These are phyloP conservation scores for Plebejus anna DNA, from an alignment of 2,888 invertebrate genomes.

Conservation along the genomic window DNA sequence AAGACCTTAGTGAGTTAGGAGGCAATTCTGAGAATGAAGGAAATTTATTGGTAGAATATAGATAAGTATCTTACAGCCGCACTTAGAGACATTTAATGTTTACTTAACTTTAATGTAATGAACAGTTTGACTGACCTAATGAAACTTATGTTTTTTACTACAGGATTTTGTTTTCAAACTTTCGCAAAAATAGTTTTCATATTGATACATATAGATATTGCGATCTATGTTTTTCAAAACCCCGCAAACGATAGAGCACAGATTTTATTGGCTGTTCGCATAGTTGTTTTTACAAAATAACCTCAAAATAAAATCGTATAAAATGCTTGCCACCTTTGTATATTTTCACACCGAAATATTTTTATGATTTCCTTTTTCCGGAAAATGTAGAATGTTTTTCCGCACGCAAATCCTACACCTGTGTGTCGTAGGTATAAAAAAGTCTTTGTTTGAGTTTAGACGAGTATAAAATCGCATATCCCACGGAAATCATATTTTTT, in stretches of 20 bases:
- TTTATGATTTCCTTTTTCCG: slow-evolving; percentile 4
- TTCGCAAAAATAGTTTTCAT: not conserved
- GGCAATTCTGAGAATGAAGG: not conserved
- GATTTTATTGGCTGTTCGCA: not conserved
- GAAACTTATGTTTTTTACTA: too few relatives aligned
- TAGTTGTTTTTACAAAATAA: not conserved
- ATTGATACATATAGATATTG: not conserved
- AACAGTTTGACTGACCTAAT: too few relatives aligned
- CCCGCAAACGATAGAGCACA: not conserved
- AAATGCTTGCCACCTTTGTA: not conserved
- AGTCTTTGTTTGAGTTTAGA: not conserved
- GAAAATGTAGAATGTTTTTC: not conserved
- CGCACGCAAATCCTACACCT: not conserved
- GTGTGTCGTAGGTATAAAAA: not conserved
- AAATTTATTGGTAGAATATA: too few relatives aligned
- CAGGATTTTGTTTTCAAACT: too few relatives aligned
- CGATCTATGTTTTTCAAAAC: not conserved
- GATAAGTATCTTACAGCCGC: too few relatives aligned
- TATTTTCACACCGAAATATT: slow-evolving; percentile 2
- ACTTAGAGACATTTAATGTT: too few relatives aligned
- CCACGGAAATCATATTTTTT: too few relatives aligned
- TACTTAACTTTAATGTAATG: too few relatives aligned
- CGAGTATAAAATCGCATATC: too few relatives aligned
- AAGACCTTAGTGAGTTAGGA: not conserved
- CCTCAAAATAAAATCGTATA: not conserved